These are phyloP conservation scores for Mesoligia furuncula DNA, from an alignment of 2,888 invertebrate species.

Conservation along the genomic window DNA sequence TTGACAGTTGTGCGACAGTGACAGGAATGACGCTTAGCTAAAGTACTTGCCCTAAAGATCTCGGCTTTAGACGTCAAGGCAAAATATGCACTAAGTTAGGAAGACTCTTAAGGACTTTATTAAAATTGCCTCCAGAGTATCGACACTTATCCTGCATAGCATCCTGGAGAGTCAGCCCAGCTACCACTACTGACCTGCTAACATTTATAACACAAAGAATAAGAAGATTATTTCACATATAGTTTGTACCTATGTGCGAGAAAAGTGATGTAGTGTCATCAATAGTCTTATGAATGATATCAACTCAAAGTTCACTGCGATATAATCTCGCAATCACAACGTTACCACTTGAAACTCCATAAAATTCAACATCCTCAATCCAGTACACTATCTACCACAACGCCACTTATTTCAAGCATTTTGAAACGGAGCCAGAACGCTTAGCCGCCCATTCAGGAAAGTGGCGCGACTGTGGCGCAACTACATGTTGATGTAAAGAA, in stretches of 20 bases:
- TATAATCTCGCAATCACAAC: background rate
- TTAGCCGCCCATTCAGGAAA: slow-evolving; percentile 37
- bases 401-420: slow-evolving; percentile 48
- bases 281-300: background rate
- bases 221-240: background rate
- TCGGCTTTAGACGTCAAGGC: background rate
- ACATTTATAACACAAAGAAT: background rate
- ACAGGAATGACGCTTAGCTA: too few species aligned
- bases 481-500: slow-evolving; percentile 16
- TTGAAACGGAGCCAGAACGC: slow-evolving; percentile 56
- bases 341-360: background rate
- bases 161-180: background rate
- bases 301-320: background rate
- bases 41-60: too few species aligned
- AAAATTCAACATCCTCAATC: slow-evolving; percentile 20
- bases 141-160: background rate
- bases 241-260: background rate
- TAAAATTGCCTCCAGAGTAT: background rate
- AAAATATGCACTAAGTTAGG: background rate
- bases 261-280: background rate
- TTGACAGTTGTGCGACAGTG: too few species aligned
- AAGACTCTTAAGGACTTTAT: background rate
- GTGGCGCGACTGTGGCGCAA: slow-evolving; percentile 40
- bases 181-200: background rate
- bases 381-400: slow-evolving; percentile 26